A percentile compares a stretch with the other conserved stretches of the same genome.
These are phyloP conservation scores for Aphidoletes aphidimyza DNA, from an alignment of 2,888 invertebrate genomes.

Conservation along the genomic window DNA sequence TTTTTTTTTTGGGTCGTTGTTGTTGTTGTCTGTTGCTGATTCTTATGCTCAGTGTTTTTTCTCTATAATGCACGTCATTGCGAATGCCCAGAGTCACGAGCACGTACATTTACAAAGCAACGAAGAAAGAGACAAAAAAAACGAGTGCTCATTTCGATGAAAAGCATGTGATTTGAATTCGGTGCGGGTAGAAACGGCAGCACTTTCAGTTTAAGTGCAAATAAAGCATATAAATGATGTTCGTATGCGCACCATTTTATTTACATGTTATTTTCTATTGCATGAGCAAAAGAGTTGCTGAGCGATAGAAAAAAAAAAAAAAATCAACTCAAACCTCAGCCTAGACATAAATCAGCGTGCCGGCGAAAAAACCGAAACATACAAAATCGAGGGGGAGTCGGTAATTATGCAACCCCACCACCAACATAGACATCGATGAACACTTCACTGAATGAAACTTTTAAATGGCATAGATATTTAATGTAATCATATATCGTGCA, in stretches of 20 bases:
- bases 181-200: not conserved
- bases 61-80: not conserved
- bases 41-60: no score
- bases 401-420: not conserved
- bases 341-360: constrained; percentile 36
- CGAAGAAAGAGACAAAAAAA: no score
- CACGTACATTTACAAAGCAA: not conserved
- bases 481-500: constrained; percentile 47
- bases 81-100: not conserved
- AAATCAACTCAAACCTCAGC: not conserved
- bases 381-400: no score
- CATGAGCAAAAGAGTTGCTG: not conserved
- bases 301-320: not conserved
- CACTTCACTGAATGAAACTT: constrained; percentile 30
- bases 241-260: not conserved
- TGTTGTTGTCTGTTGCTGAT: no score
- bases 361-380: no score
- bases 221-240: constrained; percentile 18
- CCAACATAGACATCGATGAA: constrained; percentile 12
- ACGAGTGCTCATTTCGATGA: no score
- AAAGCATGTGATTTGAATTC: not conserved
- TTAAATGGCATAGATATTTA: constrained; percentile 46
- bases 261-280: not conserved
- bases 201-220: not conserved
- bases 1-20: no score